These are phyloP conservation scores for Drosophila willistoni DNA, from an alignment of 1,140 invertebrate species.

Conservation along the genomic window DNA sequence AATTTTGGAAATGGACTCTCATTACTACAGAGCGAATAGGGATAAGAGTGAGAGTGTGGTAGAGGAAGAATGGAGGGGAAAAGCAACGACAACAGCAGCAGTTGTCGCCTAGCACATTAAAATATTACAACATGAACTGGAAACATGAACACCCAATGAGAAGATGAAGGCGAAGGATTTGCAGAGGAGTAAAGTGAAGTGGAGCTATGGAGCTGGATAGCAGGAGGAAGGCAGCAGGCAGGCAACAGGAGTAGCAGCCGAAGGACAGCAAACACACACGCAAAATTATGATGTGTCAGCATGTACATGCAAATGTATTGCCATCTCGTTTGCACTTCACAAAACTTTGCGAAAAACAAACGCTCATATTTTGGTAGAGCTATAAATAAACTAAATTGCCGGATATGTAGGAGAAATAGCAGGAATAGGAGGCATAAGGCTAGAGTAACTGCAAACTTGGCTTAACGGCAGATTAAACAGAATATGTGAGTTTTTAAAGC, in stretches of 20 bases:
- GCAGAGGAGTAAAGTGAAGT: not conserved
- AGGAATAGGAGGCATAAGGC: constrained; percentile 34
- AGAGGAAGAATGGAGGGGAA: not conserved
- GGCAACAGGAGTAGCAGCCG: not conserved
- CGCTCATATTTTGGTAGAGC: constrained; percentile 70
- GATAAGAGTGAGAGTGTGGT: not conserved
- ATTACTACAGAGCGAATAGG: not conserved
- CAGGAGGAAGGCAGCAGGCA: not conserved
- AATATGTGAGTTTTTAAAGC: constrained; percentile 26
- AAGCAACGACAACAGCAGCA: constrained; percentile 72
- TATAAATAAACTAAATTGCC: constrained; percentile 79
- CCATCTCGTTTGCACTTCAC: constrained; percentile 33
- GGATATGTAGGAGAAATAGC: constrained; percentile 58
- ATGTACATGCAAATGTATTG: constrained; percentile 46
- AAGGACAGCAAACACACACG: constrained; percentile 24
- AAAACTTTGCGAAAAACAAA: constrained; percentile 37
- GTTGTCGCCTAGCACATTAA: constrained; percentile 79
- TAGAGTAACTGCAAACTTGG: constrained; percentile 24
- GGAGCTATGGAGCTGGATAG: not conserved
- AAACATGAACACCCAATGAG: constrained; percentile 62
- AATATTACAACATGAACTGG: constrained; percentile 80
- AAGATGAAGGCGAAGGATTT: not conserved
- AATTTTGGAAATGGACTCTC: constrained; percentile 8
- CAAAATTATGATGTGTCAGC: constrained; percentile 78
- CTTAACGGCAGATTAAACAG: constrained; percentile 76